Percentiles rank a stretch among this genome's conserved stretches.
Conservation (phyloP, 2,888 invertebrate genomes). For the Melangyna quadrimaculata region DNA sequence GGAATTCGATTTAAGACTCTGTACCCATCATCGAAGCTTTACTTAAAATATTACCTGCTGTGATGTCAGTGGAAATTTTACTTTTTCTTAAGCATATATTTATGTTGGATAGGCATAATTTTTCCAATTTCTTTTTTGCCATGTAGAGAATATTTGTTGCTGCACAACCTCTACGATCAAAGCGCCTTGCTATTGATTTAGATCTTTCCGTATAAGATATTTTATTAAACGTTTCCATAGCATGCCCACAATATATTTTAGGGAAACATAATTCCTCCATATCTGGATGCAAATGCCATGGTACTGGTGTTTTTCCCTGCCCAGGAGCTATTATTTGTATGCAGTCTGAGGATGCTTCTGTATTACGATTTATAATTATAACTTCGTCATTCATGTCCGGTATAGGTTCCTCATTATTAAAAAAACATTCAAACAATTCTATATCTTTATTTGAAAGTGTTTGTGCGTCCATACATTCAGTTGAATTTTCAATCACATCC, state of each 20-base stretch:
- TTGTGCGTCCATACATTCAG: background rate
- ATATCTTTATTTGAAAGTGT: background rate
- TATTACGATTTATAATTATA: background rate
- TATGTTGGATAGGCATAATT: background rate
- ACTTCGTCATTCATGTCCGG: background rate
- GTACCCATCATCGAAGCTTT: background rate
- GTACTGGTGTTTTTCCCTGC: no score
- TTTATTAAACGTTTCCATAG: no score
- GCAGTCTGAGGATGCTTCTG: background rate
- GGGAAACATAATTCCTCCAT: no score
- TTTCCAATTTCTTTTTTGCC: background rate
- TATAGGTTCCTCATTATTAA: background rate
- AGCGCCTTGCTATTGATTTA: constrained; percentile 1
- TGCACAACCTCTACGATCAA: constrained; percentile 3
- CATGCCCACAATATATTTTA: no score
- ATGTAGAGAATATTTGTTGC: background rate
- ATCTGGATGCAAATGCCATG: no score
- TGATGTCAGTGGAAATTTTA: background rate
- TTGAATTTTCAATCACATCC: background rate
- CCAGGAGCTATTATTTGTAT: constrained; percentile 73
- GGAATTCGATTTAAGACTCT: background rate
- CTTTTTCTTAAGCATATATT: background rate
- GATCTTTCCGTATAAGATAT: no score
- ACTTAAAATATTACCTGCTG: background rate
- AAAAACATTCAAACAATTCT: background rate